Conservation (phyloP, 2,113 vertebrate species). For the Erpornis zantholeuca region DNA sequence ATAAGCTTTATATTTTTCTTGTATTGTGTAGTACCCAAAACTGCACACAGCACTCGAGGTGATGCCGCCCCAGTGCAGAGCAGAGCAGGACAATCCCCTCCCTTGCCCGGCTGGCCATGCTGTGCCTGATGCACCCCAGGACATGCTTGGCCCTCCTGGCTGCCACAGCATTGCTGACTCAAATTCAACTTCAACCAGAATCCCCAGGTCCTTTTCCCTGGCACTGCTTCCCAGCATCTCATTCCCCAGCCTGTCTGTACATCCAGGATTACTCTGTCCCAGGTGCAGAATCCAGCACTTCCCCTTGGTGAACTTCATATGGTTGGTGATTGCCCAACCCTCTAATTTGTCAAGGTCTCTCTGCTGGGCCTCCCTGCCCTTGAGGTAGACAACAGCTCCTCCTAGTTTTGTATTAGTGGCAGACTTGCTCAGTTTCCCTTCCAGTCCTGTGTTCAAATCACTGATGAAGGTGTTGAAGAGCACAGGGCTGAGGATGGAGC, state of each 20-base stretch:
- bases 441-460: background rate
- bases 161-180: background rate
- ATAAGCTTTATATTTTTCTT: background rate
- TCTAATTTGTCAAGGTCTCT: background rate
- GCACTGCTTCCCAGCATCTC: background rate
- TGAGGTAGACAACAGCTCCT: background rate
- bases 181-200: fast-evolving
- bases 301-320: background rate
- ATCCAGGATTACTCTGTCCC: background rate
- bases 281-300: background rate
- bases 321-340: background rate
- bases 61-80: fast-evolving
- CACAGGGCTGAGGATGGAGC: background rate
- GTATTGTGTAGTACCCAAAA: background rate
- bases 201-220: background rate
- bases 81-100: background rate
- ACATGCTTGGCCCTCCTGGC: fast-evolving
- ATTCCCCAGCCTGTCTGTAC: background rate
- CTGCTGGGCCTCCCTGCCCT: no score
- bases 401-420: background rate
- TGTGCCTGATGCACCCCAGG: background rate
- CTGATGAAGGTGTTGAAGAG: background rate
- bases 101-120: fast-evolving
- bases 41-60: fast-evolving
- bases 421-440: background rate